Evolutionary conservation across 92 coral and sea anemone species (phyloP).

Genomic region (Pocillopora grandis): DNA sequence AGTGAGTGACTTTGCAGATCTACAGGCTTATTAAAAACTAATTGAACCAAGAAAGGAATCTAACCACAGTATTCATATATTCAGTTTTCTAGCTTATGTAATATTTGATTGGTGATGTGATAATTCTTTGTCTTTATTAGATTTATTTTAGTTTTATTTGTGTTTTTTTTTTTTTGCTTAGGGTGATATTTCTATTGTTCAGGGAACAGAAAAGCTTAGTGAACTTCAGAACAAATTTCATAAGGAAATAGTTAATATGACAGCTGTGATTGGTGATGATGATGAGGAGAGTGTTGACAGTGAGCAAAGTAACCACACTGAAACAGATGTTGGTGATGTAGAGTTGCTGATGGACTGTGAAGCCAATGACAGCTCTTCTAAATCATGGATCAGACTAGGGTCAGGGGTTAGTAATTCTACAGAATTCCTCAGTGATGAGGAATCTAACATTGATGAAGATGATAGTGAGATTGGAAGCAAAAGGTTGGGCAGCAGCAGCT

Average conservation of each 20-base stretch:
- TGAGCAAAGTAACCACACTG: not conserved
- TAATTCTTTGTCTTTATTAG: not conserved
- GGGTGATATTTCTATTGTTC: not conserved
- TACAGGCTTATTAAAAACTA: too few species aligned
- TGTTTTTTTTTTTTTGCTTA: not conserved
- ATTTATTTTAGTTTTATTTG: not conserved
- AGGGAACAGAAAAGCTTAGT: conserved; percentile 48
- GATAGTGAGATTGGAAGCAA: conserved; percentile 48
- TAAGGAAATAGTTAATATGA: conserved; percentile 30
- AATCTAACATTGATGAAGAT: conserved; percentile 52
- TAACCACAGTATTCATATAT: too few species aligned
- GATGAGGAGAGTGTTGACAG: conserved; percentile 12
- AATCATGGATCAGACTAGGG: conserved; percentile 19
- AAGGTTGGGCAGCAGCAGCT: conserved; percentile 44
- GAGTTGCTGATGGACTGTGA: conserved; percentile 47
- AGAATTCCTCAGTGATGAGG: conserved; percentile 45
- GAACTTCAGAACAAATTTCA: conserved; percentile 27
- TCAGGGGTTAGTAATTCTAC: not conserved
- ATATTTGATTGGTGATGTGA: too few species aligned
- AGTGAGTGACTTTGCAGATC: too few species aligned
- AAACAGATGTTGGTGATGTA: conserved; percentile 23
- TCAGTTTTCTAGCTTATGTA: too few species aligned
- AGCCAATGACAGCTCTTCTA: conserved; percentile 1
- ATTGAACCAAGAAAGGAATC: too few species aligned
- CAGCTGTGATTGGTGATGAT: conserved; percentile 18